phyloP scores from a whole-genome alignment of 2,888 invertebrate genomes.

The Siphlonurus alternatus region DNA sequence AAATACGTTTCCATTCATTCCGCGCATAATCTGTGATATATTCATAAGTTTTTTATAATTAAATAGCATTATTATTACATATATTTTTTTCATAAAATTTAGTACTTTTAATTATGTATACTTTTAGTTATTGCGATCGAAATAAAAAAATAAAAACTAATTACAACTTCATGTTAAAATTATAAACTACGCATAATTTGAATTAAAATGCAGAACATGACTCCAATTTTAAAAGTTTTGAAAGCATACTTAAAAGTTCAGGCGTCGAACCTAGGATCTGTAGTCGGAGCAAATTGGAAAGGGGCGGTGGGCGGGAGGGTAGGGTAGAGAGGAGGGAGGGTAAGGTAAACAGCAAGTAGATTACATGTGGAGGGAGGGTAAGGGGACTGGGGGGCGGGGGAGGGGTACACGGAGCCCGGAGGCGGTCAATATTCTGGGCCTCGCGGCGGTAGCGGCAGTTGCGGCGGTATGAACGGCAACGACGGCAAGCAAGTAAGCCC shows the following conservation, averaged over 20 bases:
- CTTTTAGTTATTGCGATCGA: no score
- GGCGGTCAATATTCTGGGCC: constrained; percentile 4
- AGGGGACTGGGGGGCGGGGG: background rate
- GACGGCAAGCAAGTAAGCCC: no score
- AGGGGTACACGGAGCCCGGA: constrained; percentile 1
- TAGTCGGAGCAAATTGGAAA: constrained; percentile 1
- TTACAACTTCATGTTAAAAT: no score
- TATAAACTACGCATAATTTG: no score
- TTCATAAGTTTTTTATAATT: no score
- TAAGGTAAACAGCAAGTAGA: constrained; percentile 3
- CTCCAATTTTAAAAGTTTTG: background rate
- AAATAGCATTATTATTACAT: no score
- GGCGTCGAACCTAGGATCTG: background rate
- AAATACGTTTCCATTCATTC: no score
- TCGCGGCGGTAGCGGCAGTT: background rate
- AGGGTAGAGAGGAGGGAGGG: background rate
- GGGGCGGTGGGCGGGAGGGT: background rate
- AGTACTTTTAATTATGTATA: no score
- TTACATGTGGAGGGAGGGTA: background rate
- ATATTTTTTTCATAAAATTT: no score
- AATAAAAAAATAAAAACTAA: no score
- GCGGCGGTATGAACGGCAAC: background rate
- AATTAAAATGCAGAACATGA: no score
- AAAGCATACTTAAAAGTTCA: background rate
- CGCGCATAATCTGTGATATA: no score